Base-by-base conservation (phyloP, 2,888 invertebrate genomes). In the Dasysyrphus tricinctus region DNA sequence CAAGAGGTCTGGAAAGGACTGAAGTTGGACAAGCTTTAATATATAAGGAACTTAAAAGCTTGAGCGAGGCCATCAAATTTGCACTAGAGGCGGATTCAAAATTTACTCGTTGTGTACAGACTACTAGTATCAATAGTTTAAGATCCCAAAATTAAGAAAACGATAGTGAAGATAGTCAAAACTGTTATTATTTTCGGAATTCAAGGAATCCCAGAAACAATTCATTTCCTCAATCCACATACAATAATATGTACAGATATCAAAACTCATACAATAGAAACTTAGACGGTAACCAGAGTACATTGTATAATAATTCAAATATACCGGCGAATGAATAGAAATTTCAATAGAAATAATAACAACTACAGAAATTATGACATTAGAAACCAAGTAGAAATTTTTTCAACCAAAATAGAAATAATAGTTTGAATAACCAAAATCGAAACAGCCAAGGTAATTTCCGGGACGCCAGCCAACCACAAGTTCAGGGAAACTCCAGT, bases 11-110 rank as follows among this genome's bases (percentile, higher is more conserved):
- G 9, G 24, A 47, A 16, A 65, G 65, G 3, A 8, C 32, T 42
- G 65, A 65, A 37, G 14, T 19, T 16, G 37, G 14, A 57, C 37
- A 57, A n/a, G 37, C 16, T 1, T 37, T 57, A 16, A 57, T 57
- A n/a, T 57, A 57, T 37, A 57, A 37, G 7, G 34, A 57, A 57
- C 57, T 34, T 29, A 57, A 57, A 57, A 57, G 29, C 14, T 57
- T 37, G 16, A 37, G 57, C n/a, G n/a, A n/a, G n/a, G n/a, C n/a
- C n/a, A n/a, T n/a, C n/a, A n/a, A n/a, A n/a, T n/a, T n/a, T n/a
- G n/a, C n/a, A n/a, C n/a, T n/a, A 12, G 54, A 29, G 29, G 54
- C 54, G 6, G 54, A 54, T 14, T 54, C 54, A 54, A 54, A 54
- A 54, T 54, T 54, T 54, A 14, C 7, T 29, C 29, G 54, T 39